Base-by-base conservation (phyloP, 1,140 invertebrate genomes). In the Dendrolimus punctatus region DNA sequence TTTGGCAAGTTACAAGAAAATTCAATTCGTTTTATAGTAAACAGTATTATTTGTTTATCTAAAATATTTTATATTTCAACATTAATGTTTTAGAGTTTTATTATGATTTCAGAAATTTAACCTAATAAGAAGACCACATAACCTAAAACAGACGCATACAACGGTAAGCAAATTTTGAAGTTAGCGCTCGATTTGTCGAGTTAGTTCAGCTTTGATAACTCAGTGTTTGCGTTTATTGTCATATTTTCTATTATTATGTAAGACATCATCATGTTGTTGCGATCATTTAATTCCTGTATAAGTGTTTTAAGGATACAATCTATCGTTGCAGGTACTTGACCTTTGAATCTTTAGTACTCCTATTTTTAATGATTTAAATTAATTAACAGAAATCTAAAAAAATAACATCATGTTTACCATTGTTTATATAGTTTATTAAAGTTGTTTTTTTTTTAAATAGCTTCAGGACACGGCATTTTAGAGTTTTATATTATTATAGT, bases 151-250 rank as follows among this genome's bases (percentile, higher is more conserved):
- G 45, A 56, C 53, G 51, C 48, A 7, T 10, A 49, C 47, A 53
- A 56, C 51, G 66, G 73, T 80, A 60, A 76, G 70, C 52, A 36
- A 55, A 55, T 55, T 74, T 78, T 74, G 69, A 80, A 67, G 60
- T 75, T 78, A 78, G 67, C 77, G 77, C 64, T 70, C 54, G 47
- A 49, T 62, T 44, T 54, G 42, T 52, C 6, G 10, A 37, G 52
- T 55, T 64, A 61, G 9, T 45, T 6, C 40, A 6, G 5, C 45
- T 52, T 44, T 8, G 46, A 44, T 49, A 39, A 23, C 56, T 9
- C 36, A 46, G 57, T 53, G 67, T 73, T 67, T 65, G 64, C 63
- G 23, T 23, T 23, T 23, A 51, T 60, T 67, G 64, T 77, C 48
- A 58, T 54, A 40, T 50, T 74, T 75, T 58, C 63, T 66, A 43